Evolutionary conservation across 2,888 invertebrate species (phyloP).

Genomic region (Sicus ferrugineus): DNA sequence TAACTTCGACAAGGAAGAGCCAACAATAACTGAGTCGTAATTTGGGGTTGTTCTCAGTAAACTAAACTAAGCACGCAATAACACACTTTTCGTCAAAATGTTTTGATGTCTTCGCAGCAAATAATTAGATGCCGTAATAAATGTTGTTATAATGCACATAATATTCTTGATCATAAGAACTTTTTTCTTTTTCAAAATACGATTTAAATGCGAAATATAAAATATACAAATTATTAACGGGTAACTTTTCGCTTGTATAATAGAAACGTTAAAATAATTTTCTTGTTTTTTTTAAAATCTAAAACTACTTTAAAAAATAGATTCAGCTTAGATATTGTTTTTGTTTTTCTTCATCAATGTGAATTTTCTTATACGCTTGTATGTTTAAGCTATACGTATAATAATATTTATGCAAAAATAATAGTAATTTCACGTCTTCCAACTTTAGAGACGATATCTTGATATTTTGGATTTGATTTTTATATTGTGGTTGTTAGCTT

Average conservation of each 20-base stretch:
- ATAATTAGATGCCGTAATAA: too few species aligned
- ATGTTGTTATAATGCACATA: slow-evolving; percentile 16
- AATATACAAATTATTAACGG: slow-evolving; percentile 43
- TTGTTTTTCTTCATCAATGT: slow-evolving; percentile 35
- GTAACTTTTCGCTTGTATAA: slow-evolving; percentile 21
- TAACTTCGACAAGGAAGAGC: too few species aligned
- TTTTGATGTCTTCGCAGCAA: slow-evolving; percentile 38
- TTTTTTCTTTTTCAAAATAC: slow-evolving; percentile 18
- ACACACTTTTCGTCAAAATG: slow-evolving; percentile 61
- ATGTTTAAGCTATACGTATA: slow-evolving; percentile 29
- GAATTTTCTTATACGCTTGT: slow-evolving; percentile 24
- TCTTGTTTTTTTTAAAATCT: slow-evolving; percentile 36
- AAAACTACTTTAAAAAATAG: slow-evolving; percentile 37
- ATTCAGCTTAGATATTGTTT: slow-evolving; percentile 25
- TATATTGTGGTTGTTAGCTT: slow-evolving; percentile 19
- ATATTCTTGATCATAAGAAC: not conserved
- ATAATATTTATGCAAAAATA: slow-evolving; percentile 34
- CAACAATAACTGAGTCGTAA: too few species aligned
- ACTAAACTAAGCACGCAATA: not conserved
- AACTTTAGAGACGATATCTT: slow-evolving; percentile 21
- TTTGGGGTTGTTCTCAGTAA: not conserved
- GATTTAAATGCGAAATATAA: slow-evolving; percentile 44
- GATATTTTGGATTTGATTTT: slow-evolving; percentile 42
- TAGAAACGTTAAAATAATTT: slow-evolving; percentile 32
- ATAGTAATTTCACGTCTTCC: slow-evolving; percentile 33